These are phyloP conservation scores for Diogma glabrata DNA, from an alignment of 2,888 invertebrate genomes.

Conservation along the genomic window DNA sequence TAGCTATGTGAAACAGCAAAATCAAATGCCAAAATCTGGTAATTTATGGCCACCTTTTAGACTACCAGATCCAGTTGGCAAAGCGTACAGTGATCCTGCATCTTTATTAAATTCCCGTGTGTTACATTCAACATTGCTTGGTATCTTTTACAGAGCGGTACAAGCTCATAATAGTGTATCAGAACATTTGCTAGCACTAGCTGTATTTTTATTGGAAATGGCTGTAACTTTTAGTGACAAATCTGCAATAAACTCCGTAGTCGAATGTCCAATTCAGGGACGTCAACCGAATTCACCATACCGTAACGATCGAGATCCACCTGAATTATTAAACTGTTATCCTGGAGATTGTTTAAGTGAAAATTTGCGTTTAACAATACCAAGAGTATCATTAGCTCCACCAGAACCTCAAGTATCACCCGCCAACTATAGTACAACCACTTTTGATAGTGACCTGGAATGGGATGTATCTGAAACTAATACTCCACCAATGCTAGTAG, in stretches of 20 bases:
- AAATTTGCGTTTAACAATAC: slow-evolving; percentile 60
- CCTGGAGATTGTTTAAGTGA: slow-evolving; percentile 60
- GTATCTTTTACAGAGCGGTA: slow-evolving; percentile 74
- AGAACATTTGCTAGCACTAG: slow-evolving; percentile 79
- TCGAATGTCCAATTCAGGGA: slow-evolving; percentile 18
- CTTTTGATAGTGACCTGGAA: slow-evolving; percentile 63
- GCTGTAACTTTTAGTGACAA: slow-evolving; percentile 47
- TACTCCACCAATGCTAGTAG: slow-evolving; percentile 35
- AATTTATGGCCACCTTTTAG: slow-evolving; percentile 75
- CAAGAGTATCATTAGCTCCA: slow-evolving; percentile 44
- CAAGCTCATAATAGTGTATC: slow-evolving; percentile 58
- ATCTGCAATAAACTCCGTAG: slow-evolving; percentile 22
- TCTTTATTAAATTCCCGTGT: slow-evolving; percentile 33
- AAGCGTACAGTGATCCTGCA: slow-evolving; percentile 55
- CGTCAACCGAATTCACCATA: slow-evolving; percentile 20
- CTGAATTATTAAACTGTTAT: slow-evolving; percentile 49
- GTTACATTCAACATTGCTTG: slow-evolving; percentile 48
- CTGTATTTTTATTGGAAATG: slow-evolving; percentile 77
- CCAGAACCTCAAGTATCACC: slow-evolving; percentile 46
- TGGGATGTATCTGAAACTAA: slow-evolving; percentile 62
- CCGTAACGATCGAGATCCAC: slow-evolving; percentile 30
- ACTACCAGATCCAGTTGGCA: slow-evolving; percentile 50
- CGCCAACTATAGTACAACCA: slow-evolving; percentile 40
- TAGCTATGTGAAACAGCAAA: slow-evolving; percentile 54
- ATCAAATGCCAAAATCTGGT: slow-evolving; percentile 44